These are phyloP conservation scores for Siderastrea radians DNA, from an alignment of 92 coral and sea anemone species.

Conservation along the genomic window DNA sequence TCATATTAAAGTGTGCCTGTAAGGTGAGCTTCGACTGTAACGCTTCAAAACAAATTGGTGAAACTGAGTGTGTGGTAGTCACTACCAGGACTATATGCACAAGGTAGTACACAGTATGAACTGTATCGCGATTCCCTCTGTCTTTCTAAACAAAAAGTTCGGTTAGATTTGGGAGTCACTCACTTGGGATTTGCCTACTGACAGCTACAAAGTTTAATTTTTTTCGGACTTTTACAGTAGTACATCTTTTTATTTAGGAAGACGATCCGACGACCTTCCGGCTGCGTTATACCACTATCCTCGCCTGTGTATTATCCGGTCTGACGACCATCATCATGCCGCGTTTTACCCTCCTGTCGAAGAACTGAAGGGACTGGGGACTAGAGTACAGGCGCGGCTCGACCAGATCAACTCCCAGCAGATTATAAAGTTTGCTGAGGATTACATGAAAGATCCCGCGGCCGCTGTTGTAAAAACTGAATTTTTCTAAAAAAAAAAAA, in stretches of 20 bases:
- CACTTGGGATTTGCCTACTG: no score
- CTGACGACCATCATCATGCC: slow-evolving; percentile 93
- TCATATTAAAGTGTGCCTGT: no score
- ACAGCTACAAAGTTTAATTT: not conserved
- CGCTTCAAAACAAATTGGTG: no score
- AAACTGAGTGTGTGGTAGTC: no score
- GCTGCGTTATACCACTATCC: slow-evolving; percentile 87
- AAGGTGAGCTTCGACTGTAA: no score
- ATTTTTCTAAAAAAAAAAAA: slow-evolving; percentile 59
- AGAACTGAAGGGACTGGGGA: slow-evolving; percentile 79
- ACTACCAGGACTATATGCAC: no score
- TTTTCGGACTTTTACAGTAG: not conserved
- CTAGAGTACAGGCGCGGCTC: slow-evolving; percentile 83
- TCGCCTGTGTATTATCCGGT: slow-evolving; percentile 88
- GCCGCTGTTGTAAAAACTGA: slow-evolving; percentile 82
- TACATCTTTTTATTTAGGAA: slow-evolving; percentile 7
- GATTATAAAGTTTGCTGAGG: slow-evolving; percentile 82
- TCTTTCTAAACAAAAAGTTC: no score
- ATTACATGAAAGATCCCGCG: slow-evolving; percentile 78
- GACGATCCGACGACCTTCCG: slow-evolving; percentile 58
- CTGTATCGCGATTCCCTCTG: no score
- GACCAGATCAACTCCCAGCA: slow-evolving; percentile 82
- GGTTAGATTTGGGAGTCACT: no score
- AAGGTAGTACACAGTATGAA: no score
- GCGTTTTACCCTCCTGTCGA: slow-evolving; percentile 90